Evolutionary conservation across 2,113 vertebrate genomes (phyloP).

Genomic region (Chloroceryle aenea): DNA sequence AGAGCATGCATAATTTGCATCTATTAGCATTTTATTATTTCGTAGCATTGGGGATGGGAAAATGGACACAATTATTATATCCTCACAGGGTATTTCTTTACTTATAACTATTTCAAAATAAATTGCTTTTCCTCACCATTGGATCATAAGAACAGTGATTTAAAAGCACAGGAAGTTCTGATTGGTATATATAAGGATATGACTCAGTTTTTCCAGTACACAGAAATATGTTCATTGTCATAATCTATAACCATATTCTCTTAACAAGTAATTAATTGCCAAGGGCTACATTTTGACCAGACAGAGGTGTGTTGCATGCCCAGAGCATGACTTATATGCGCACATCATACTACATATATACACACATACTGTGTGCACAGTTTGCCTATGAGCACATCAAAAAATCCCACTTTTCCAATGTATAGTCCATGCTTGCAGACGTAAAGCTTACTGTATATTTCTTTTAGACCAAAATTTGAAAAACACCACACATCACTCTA

Average conservation of each 20-base stretch:
- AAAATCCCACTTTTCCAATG: background rate
- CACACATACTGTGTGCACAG: background rate
- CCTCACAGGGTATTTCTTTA: conserved; percentile 76
- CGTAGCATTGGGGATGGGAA: conserved; percentile 66
- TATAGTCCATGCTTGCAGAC: background rate
- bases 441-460: background rate
- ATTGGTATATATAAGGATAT: conserved; percentile 46
- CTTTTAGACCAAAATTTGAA: background rate
- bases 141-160: conserved; percentile 29
- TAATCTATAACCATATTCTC: conserved; percentile 3
- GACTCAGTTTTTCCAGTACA: conserved; percentile 28
- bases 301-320: background rate
- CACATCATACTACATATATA: background rate
- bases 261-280: background rate
- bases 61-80: conserved; percentile 80
- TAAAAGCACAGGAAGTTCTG: conserved; percentile 65
- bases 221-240: conserved; percentile 42
- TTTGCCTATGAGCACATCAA: background rate
- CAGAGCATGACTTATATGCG: background rate
- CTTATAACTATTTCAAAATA: conserved; percentile 75
- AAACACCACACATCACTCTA: background rate
- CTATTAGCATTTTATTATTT: conserved; percentile 86
- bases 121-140: conserved; percentile 68
- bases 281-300: background rate
- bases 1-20: conserved; percentile 84